phyloP scores from a whole-genome alignment of 2,888 invertebrate species.

The Netelia fuscicornis region DNA sequence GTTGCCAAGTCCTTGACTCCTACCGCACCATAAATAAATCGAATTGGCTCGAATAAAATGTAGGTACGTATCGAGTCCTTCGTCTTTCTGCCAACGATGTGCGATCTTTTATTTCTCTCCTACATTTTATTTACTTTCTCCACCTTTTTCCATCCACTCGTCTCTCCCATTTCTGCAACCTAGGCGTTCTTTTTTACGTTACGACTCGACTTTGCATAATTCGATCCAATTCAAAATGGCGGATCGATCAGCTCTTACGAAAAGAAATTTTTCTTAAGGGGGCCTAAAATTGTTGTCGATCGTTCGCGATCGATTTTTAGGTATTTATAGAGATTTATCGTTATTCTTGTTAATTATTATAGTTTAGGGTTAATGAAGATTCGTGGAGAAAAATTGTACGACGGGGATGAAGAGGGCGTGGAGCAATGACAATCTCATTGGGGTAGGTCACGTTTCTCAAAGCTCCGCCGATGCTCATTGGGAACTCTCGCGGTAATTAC shows the following conservation, averaged over 20 bases:
- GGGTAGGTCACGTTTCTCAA: slow-evolving; percentile 78
- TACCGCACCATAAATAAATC: slow-evolving; percentile 77
- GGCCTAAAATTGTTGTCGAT: slow-evolving; percentile 1
- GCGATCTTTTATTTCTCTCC: slow-evolving; percentile 51
- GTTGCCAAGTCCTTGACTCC: slow-evolving; percentile 67
- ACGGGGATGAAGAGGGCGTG: not conserved
- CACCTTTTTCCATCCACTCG: not conserved
- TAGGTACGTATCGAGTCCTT: slow-evolving; percentile 77
- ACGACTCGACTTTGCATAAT: slow-evolving; percentile 69
- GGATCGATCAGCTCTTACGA: not conserved
- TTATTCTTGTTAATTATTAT: too few species aligned
- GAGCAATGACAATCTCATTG: slow-evolving; percentile 73
- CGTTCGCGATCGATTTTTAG: not conserved
- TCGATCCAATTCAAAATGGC: slow-evolving; percentile 66
- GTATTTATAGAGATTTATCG: too few species aligned
- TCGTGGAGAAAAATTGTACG: too few species aligned
- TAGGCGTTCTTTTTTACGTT: slow-evolving; percentile 13
- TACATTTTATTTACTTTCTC: slow-evolving; percentile 18
- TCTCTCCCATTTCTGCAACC: slow-evolving; percentile 22
- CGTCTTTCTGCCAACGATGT: slow-evolving; percentile 62
- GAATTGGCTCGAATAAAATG: slow-evolving; percentile 80
- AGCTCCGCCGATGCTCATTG: slow-evolving; percentile 41
- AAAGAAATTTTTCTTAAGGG: not conserved
- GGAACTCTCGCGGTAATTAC: slow-evolving; percentile 75
- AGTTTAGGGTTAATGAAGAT: too few species aligned